These are phyloP conservation scores for Halocynthia roretzi DNA, from an alignment of 23 tunicate genomes.

Conservation along the genomic window DNA sequence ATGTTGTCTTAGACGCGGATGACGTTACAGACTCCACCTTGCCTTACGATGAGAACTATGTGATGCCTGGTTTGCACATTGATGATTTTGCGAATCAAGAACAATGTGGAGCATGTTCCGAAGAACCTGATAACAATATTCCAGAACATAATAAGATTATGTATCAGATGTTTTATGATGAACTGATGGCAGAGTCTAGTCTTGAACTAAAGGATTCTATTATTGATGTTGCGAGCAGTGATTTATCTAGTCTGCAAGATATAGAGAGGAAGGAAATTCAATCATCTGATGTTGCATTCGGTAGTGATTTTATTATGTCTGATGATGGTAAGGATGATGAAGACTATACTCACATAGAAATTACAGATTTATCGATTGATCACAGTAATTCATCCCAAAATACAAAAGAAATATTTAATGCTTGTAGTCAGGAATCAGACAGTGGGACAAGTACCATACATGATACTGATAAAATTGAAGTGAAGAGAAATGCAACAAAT, in stretches of 20 bases:
- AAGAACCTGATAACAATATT: background rate
- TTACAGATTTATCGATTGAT: background rate
- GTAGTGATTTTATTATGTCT: background rate
- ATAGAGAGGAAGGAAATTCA: background rate
- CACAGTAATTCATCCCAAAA: background rate
- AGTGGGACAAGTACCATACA: too few species aligned
- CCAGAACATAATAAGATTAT: background rate
- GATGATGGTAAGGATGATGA: conserved; percentile 5
- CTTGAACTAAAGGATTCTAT: background rate
- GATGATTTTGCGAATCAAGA: background rate
- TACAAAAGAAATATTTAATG: too few species aligned
- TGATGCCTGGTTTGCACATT: conserved; percentile 15
- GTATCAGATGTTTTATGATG: conserved; percentile 6
- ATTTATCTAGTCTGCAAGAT: background rate
- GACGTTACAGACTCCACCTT: background rate
- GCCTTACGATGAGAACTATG: conserved; percentile 11
- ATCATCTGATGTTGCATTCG: background rate
- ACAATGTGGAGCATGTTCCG: background rate
- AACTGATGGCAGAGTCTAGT: conserved; percentile 8
- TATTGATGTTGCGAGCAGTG: too few species aligned
- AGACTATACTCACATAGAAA: background rate
- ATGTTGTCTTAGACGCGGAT: background rate
- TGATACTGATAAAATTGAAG: too few species aligned
- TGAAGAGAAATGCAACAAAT: too few species aligned
- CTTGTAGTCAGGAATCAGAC: too few species aligned